Base-by-base conservation (phyloP, 2,888 invertebrate genomes). In the Cremastobaeus sp. region DNA sequence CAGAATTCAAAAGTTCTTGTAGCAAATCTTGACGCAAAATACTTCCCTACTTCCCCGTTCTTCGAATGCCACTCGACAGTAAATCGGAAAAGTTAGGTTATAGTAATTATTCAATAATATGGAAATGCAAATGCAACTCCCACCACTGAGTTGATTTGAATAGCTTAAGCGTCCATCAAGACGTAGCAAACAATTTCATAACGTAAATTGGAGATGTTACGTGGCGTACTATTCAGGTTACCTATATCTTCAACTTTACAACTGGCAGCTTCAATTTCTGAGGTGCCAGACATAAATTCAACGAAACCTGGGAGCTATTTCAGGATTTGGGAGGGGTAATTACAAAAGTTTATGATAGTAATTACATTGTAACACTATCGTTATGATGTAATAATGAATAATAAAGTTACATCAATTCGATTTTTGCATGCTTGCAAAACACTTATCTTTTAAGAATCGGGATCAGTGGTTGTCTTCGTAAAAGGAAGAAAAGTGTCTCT, bases 201-300 rank as follows among this genome's bases (percentile, higher is more conserved):
- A 35, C 30, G 65, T 37, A 65, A 65, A 65, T 54, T 66, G 39
- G 66, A 50, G 39, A 41, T 55, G 54, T 62, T 60, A 62, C 60
- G 47, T 39, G 30, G 52, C 37, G 47, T 34, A 48, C 55, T 55
- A 70, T 62, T 14, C 62, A 9, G 43, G 48, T 50, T 14, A 50
- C 62, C 48, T 57, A 62, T 70, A 57, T 71, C 64, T 64, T 60
- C 52, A 64, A 64, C 64, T 64, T 57, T 52, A 57, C 71, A 71
- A 64, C 64, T 57, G 64, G 45, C 71, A 52, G 71, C 71, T 45
- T 65, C 65, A 71, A 71, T 71, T 65, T 52, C 64, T 71, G 47
- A 64, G 64, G 59, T 65, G 64, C 57, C 65, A 64, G 71, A 50
- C 65, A 64, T 71, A 71, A 71, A 71, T 71, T 71, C 39, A 65